Evolutionary conservation across 2,113 vertebrate genomes (phyloP).

Genomic region (Peromyscus polionotus): DNA sequence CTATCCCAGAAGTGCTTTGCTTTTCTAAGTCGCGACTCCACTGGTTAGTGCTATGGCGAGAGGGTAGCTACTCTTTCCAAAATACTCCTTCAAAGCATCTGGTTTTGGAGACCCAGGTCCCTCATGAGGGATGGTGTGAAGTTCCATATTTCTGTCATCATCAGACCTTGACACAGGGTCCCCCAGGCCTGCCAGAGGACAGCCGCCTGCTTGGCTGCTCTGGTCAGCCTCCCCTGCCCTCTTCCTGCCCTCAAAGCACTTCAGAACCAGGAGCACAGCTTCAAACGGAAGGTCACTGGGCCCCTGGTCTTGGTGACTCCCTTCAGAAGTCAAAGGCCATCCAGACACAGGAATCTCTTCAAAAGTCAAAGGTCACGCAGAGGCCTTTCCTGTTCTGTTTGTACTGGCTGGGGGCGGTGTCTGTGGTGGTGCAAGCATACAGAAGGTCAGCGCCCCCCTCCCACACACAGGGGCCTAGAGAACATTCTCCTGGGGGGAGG

Average conservation of each 20-base stretch:
- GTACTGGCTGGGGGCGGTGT: not conserved
- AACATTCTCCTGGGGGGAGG: not conserved
- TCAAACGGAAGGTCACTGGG: not conserved
- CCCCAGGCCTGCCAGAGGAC: accelerated
- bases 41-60: accelerated
- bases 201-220: accelerated
- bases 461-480: not conserved
- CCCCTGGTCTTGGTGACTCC: not conserved
- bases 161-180: not conserved
- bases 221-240: not conserved
- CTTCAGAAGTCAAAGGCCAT: not conserved
- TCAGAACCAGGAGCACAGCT: not conserved
- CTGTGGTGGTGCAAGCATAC: accelerated
- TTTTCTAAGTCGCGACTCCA: not conserved
- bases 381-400: accelerated
- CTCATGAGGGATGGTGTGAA: not conserved
- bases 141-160: not conserved
- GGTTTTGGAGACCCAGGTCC: not conserved
- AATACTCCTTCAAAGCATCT: not conserved
- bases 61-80: not conserved
- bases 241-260: not conserved
- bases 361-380: not conserved
- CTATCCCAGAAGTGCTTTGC: not conserved
- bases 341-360: not conserved
- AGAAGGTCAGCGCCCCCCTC: accelerated